Base-by-base conservation (phyloP, 2,888 invertebrate species). In the Falcaria lacertinaria region DNA sequence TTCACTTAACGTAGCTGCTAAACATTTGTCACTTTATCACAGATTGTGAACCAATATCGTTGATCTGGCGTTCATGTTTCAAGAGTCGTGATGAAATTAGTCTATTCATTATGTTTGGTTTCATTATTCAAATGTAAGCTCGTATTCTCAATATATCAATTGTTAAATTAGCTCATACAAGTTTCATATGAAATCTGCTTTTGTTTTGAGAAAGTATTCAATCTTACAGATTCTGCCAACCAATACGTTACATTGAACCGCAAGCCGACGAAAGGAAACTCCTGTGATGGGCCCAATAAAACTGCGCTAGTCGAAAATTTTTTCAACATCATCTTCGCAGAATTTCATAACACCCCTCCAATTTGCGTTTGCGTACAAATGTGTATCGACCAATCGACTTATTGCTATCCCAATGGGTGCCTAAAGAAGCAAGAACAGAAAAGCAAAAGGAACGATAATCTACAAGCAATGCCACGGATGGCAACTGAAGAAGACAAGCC, bases 351-450 rank as follows among this genome's bases (percentile, higher is more conserved):
- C 8, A 63, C 59, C 0, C 79, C 78, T 1, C 86, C 87, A 0
- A 60, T 73, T 0, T 87, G 87, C 32, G 74, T 81, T 0, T 87
- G 87, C 44, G 81, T 86, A 0, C 80, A 83, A 53, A 83, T 85
- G 78, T 86, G 87, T 33, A 42, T 49, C 0, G 66, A 72, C 0
- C 80, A 80, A 43, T 67, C 84, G 0, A 81, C 81, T 0, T 87
- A 86, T 50, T 87, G 87, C 49, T 86, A 85, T 41, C 87, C 87
- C 0, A 85, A 78, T 34, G 80, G 81, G 0, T 87, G 87, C 41
- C 56, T 83, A 2, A 80, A 64, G 44, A 66, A 50, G 45, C 50
- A 61, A 2, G 62, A 66, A 2, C 54, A 33, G n/a, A 62, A 57
- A 33, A 64, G 53, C 34, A 42, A 49, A 5, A 52, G 57, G 28